Percentiles rank a stretch among this genome's conserved stretches.
Conservation (phyloP, 2,797 vertebrate genomes). For the Scolopax rusticola region DNA sequence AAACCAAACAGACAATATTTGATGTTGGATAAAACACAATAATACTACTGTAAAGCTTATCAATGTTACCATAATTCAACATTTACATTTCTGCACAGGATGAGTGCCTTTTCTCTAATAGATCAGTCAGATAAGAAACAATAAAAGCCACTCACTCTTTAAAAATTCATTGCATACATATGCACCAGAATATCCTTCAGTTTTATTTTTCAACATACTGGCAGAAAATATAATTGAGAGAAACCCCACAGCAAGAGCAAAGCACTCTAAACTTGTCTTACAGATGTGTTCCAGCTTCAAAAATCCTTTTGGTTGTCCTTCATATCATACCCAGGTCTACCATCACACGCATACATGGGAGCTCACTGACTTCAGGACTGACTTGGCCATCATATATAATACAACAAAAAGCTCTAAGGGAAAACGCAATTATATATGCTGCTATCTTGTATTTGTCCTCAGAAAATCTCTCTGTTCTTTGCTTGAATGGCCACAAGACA, state of each 20-base stretch:
- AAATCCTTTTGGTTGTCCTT: not conserved
- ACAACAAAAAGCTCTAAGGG: not conserved
- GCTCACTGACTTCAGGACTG: not conserved
- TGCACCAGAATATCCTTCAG: not conserved
- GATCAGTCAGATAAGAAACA: not conserved
- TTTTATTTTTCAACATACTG: not conserved
- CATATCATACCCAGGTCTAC: not conserved
- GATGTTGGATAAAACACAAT: not conserved
- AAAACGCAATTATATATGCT: not conserved
- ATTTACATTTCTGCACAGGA: not conserved
- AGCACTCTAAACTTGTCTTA: not conserved
- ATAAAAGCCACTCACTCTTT: not conserved
- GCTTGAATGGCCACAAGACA: not conserved
- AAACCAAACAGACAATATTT: not conserved
- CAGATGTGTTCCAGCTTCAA: not conserved
- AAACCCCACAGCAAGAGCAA: not conserved
- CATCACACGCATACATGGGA: rapidly evolving
- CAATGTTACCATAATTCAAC: not conserved
- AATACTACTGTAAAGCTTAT: not conserved
- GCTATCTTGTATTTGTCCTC: not conserved
- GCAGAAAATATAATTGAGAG: not conserved
- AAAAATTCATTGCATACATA: not conserved
- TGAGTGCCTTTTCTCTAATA: not conserved
- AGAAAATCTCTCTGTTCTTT: conserved; percentile 19
- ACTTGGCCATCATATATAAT: not conserved